Evolutionary conservation across 2,888 invertebrate genomes (phyloP).

Genomic region (Ellobium chinense): DNA sequence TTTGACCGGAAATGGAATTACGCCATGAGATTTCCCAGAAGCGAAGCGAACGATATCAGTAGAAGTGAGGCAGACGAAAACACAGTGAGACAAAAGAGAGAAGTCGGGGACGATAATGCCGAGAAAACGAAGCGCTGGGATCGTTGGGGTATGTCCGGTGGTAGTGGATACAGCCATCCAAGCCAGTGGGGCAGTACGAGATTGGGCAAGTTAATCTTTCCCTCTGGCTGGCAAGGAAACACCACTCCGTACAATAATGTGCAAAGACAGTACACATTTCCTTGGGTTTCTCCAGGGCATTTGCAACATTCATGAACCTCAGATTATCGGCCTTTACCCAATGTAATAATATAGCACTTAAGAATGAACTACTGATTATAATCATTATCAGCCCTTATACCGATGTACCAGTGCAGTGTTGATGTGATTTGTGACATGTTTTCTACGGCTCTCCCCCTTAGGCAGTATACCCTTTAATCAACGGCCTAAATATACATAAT

Average conservation of each 20-base stretch:
- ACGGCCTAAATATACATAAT: no score
- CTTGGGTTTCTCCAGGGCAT: background rate
- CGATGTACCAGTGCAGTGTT: no score
- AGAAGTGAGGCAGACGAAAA: no score
- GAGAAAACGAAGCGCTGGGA: background rate
- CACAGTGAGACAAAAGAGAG: background rate
- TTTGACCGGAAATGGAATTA: background rate
- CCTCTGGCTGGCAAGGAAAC: background rate
- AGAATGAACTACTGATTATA: no score
- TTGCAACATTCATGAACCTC: no score
- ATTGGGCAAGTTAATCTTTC: background rate
- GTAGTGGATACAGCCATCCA: background rate
- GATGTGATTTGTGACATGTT: no score
- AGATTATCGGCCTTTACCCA: no score
- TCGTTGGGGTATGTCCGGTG: background rate
- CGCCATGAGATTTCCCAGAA: background rate
- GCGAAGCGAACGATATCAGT: background rate
- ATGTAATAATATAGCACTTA: no score
- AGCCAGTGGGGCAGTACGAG: background rate
- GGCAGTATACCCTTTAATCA: no score
- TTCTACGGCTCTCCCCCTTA: no score
- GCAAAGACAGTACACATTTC: background rate
- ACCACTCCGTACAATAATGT: background rate
- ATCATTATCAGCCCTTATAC: no score
- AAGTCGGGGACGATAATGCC: background rate